These are phyloP conservation scores for Microcebus tavaratra DNA, from an alignment of 2,113 vertebrate species.

Conservation along the genomic window DNA sequence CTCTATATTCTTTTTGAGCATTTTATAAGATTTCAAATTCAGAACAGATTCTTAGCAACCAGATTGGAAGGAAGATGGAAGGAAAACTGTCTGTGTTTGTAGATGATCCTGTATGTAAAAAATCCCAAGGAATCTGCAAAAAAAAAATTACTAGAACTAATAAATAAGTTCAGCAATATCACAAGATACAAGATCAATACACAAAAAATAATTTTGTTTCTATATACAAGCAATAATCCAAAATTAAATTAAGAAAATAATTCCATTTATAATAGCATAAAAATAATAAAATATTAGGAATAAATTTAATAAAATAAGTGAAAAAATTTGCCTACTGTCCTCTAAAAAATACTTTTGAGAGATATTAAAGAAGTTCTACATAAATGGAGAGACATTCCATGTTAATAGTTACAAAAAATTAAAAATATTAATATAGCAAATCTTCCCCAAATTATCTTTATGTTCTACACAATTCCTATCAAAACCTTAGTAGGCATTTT, in stretches of 20 bases:
- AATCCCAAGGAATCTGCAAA: not conserved
- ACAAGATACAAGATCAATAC: not conserved
- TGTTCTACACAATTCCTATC: not conserved
- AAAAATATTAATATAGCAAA: not conserved
- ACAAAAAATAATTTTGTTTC: constrained; percentile 22
- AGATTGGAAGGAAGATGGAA: constrained; percentile 6
- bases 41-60: not conserved
- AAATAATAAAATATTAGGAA: constrained; percentile 32
- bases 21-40: constrained; percentile 42
- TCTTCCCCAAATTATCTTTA: constrained; percentile 1
- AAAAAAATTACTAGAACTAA: not conserved
- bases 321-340: not conserved
- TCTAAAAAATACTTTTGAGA: not conserved
- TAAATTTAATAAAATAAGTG: not conserved
- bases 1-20: not conserved
- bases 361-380: constrained; percentile 14
- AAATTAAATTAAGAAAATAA: constrained; percentile 16
- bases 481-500: not conserved
- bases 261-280: not conserved
- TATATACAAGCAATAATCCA: not conserved
- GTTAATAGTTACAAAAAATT: not conserved
- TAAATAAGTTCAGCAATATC: not conserved
- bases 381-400: not conserved
- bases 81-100: constrained; percentile 16
- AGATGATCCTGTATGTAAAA: not conserved